Conservation (phyloP, 2,113 vertebrate species). For the Ptilonorhynchus violaceus region DNA sequence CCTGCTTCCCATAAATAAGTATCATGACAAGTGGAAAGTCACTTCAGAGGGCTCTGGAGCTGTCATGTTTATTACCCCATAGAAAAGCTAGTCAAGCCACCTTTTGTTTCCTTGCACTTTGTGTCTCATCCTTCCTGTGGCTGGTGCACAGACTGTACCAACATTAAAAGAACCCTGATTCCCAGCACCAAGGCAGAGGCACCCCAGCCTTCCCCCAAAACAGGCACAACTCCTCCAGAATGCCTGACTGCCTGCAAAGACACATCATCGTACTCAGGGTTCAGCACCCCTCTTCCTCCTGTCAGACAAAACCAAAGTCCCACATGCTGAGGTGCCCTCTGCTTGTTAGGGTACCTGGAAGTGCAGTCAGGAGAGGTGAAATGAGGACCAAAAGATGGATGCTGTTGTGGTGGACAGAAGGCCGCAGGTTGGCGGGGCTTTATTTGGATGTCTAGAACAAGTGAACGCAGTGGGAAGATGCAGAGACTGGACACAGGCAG, state of each 20-base stretch:
- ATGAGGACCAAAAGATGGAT: conserved; percentile 28
- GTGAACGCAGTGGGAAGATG: not conserved
- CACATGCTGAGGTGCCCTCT: not conserved
- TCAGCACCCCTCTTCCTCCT: conserved; percentile 39
- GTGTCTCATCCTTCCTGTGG: not conserved
- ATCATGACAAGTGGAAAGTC: not conserved
- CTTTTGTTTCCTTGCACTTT: not conserved
- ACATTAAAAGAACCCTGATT: not conserved
- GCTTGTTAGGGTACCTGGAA: conserved; percentile 5
- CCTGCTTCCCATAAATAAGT: not conserved
- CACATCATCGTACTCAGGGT: not conserved
- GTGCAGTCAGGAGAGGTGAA: conserved; percentile 34
- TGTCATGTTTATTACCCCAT: not conserved
- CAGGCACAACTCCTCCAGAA: not conserved
- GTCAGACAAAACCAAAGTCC: not conserved
- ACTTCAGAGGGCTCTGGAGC: not conserved
- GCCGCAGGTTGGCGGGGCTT: not conserved
- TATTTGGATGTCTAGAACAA: conserved; percentile 14
- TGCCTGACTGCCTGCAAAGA: not conserved
- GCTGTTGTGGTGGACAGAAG: not conserved
- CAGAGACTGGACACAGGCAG: not conserved
- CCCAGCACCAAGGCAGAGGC: not conserved
- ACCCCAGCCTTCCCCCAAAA: not conserved
- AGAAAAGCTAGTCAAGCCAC: not conserved
- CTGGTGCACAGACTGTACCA: not conserved